These are phyloP conservation scores for Falco rusticolus DNA, from an alignment of 2,797 vertebrate genomes.

Conservation along the genomic window DNA sequence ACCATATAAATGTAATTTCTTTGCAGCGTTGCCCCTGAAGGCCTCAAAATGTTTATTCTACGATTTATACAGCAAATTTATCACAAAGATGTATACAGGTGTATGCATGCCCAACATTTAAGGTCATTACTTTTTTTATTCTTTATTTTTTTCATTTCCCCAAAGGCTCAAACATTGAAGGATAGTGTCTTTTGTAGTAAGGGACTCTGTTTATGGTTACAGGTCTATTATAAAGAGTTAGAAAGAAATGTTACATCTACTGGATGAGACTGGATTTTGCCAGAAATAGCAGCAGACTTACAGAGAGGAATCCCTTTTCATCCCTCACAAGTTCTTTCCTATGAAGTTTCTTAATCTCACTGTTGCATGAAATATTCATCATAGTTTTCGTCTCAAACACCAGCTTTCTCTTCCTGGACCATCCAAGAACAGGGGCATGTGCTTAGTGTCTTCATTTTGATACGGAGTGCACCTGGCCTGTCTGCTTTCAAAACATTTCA, in stretches of 20 bases:
- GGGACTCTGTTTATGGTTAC: background rate
- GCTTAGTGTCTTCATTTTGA: background rate
- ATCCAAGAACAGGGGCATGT: background rate
- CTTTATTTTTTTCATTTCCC: background rate
- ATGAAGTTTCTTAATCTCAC: background rate
- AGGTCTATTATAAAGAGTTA: background rate
- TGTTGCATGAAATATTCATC: background rate
- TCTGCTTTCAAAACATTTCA: background rate
- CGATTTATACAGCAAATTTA: background rate
- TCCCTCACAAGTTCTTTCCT: background rate
- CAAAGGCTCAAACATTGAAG: background rate
- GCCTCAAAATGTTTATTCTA: background rate
- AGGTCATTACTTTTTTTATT: background rate
- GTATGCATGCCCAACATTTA: background rate
- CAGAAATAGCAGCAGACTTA: background rate
- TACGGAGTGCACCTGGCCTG: background rate
- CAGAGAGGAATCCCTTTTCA: background rate
- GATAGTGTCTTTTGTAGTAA: background rate
- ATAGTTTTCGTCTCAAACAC: background rate
- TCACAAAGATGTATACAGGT: background rate
- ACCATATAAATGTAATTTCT: background rate
- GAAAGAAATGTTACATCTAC: background rate
- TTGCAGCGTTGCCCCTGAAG: background rate
- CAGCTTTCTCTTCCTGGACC: background rate
- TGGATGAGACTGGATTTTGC: background rate